Evolutionary conservation across 37 sponge, comb jelly and placozoan genomes (phyloP).

Genomic region (Tethya wilhelma): DNA sequence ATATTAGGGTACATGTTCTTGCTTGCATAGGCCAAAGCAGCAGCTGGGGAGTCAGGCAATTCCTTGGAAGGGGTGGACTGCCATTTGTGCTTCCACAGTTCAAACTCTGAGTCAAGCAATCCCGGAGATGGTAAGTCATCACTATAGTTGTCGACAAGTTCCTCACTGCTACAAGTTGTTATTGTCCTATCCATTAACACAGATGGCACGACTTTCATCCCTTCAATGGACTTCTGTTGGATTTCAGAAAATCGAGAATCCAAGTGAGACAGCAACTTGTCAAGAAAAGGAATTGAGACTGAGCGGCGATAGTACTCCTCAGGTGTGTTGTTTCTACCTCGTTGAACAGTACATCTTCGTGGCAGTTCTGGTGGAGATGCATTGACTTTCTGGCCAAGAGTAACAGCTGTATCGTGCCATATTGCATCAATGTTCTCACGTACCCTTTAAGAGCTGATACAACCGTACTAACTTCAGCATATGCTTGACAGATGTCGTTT

Average conservation of each 20-base stretch:
- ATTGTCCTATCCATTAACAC: constrained; percentile 1
- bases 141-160: constrained; percentile 23
- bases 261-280: constrained; percentile 35
- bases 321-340: constrained; percentile 35
- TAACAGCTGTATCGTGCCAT: constrained; percentile 27
- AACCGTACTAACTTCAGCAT: constrained; percentile 35
- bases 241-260: constrained; percentile 36
- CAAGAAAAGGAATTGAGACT: constrained; percentile 63
- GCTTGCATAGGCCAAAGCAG: constrained; percentile 28
- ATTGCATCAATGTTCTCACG: constrained; percentile 20
- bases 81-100: constrained; percentile 50
- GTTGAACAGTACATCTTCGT: constrained; percentile 49
- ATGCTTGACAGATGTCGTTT: constrained; percentile 43
- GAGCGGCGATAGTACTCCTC: constrained; percentile 55
- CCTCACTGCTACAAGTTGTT: constrained; percentile 19
- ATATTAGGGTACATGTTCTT: constrained; percentile 41
- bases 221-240: constrained; percentile 20
- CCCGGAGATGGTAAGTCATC: constrained; percentile 38
- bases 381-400: constrained; percentile 25
- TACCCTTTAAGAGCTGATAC: constrained; percentile 13
- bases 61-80: not conserved
- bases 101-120: constrained; percentile 30
- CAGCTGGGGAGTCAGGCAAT: constrained; percentile 33
- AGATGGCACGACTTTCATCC: constrained; percentile 45
- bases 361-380: constrained; percentile 35